Evolutionary conservation across 2,888 invertebrate species (phyloP).

Genomic region (Megamerina dolium): DNA sequence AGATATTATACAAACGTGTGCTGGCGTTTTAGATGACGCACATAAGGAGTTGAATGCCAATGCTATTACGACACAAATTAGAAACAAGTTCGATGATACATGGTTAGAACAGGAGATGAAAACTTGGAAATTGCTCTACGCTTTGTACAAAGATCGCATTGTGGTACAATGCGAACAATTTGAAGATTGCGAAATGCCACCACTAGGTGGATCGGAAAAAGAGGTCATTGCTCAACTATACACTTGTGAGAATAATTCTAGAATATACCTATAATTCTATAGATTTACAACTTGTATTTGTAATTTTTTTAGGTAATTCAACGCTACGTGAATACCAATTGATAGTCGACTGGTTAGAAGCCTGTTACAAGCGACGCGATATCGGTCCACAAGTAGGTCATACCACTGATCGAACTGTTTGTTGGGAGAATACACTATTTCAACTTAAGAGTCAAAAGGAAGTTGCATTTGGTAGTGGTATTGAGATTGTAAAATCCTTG

Average conservation of each 20-base stretch:
- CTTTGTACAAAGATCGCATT: constrained; percentile 75
- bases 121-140: constrained; percentile 80
- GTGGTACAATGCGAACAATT: constrained; percentile 41
- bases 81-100: constrained; percentile 29
- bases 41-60: constrained; percentile 27
- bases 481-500: constrained; percentile 60
- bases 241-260: constrained; percentile 38
- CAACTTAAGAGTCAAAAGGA: constrained; percentile 56
- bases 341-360: constrained; percentile 89
- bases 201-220: constrained; percentile 53
- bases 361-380: constrained; percentile 61
- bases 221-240: constrained; percentile 49
- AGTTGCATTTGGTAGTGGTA: constrained; percentile 56
- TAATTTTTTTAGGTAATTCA: constrained; percentile 51
- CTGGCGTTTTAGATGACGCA: constrained; percentile 35
- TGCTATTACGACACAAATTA: constrained; percentile 18
- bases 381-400: constrained; percentile 55
- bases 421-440: constrained; percentile 89
- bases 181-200: constrained; percentile 45
- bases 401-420: constrained; percentile 75
- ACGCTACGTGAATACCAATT: constrained; percentile 68
- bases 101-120: constrained; percentile 78
- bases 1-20: constrained; percentile 33
- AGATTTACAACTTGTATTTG: not conserved
- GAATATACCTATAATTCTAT: not conserved